Evolutionary conservation across 2,113 vertebrate species (phyloP).

Genomic region (Dasypus novemcinctus): DNA sequence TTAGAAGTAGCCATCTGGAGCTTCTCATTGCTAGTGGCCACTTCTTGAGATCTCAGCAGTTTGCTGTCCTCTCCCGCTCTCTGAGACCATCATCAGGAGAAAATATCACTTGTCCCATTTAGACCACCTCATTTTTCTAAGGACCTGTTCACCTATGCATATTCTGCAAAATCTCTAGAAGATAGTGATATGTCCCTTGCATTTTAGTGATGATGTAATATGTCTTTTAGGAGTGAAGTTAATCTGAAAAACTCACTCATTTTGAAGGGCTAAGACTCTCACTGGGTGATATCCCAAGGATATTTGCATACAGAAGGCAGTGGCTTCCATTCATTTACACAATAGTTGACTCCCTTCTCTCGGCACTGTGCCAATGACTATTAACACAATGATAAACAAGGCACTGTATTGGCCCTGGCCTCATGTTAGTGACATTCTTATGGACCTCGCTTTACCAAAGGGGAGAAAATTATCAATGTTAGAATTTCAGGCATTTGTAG

Average conservation of each 20-base stretch:
- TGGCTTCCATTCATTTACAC: background rate
- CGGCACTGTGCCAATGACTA: background rate
- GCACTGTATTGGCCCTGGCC: background rate
- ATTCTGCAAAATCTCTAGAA: constrained; percentile 24
- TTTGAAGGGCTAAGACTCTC: background rate
- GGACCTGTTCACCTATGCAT: background rate
- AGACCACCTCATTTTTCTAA: background rate
- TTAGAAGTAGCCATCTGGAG: background rate
- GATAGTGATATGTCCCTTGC: background rate
- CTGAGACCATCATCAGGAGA: background rate
- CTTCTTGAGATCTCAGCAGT: background rate
- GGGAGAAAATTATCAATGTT: background rate
- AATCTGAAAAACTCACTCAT: background rate
- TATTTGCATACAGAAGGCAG: background rate
- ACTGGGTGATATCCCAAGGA: background rate
- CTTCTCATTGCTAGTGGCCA: background rate
- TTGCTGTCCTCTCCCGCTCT: background rate
- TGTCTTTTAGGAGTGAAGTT: background rate
- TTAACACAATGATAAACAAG: background rate
- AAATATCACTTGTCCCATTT: background rate
- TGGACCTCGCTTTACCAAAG: background rate
- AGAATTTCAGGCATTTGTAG: background rate
- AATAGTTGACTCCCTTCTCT: background rate
- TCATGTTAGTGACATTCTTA: background rate
- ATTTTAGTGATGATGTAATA: background rate